Evolutionary conservation across 1,140 invertebrate genomes (phyloP).

Genomic region (Centruroides vittatus): DNA sequence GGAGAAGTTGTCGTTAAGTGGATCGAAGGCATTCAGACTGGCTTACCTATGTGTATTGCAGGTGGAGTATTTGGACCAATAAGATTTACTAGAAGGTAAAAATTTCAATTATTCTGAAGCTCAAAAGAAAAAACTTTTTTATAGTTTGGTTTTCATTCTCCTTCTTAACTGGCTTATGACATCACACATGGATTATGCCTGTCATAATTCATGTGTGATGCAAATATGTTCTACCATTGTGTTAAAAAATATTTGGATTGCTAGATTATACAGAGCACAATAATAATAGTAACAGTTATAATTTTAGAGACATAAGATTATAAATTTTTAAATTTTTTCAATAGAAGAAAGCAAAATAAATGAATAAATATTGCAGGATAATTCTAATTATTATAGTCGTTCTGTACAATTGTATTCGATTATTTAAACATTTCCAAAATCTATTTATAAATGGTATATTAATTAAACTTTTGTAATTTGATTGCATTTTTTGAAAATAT

Average conservation of each 20-base stretch:
- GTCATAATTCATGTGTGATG: not conserved
- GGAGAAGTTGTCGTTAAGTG: conserved; percentile 78
- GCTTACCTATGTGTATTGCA: conserved; percentile 74
- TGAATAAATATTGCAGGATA: too few relatives aligned
- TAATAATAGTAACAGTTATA: too few relatives aligned
- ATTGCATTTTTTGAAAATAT: too few relatives aligned
- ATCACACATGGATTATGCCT: too few relatives aligned
- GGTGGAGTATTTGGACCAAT: conserved; percentile 74
- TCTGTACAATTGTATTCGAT: too few relatives aligned
- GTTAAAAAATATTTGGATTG: not conserved
- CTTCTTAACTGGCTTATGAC: not conserved
- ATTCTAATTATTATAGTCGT: too few relatives aligned
- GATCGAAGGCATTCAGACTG: conserved; percentile 86
- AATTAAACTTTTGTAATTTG: too few relatives aligned
- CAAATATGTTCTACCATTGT: not conserved
- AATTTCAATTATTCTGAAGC: not conserved
- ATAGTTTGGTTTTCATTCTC: conserved; percentile 3
- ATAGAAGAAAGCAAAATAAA: too few relatives aligned
- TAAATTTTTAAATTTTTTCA: too few relatives aligned
- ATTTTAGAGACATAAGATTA: too few relatives aligned
- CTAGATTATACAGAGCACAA: too few relatives aligned
- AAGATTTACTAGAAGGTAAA: conserved; percentile 63
- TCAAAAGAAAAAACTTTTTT: not conserved
- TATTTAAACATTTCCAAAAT: not conserved
- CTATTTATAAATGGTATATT: not conserved